phyloP scores from a whole-genome alignment of 2,888 invertebrate species.

The Drosophila paranaensis region DNA sequence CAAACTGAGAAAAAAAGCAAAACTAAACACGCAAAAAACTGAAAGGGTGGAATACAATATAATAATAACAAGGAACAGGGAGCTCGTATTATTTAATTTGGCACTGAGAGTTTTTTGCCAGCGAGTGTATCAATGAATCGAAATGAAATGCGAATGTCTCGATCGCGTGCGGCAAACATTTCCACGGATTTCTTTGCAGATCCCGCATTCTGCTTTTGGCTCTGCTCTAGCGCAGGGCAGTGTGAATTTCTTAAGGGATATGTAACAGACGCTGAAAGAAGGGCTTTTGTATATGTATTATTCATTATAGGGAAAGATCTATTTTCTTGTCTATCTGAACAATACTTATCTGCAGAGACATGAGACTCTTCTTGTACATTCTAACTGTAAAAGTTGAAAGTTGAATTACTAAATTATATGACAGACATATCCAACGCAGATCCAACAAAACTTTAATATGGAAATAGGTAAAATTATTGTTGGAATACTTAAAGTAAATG shows the following conservation, averaged over 20 bases:
- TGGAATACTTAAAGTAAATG: too few relatives aligned
- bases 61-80: slow-evolving; percentile 71
- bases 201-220: slow-evolving; percentile 11
- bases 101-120: slow-evolving; percentile 46
- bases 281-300: too few relatives aligned
- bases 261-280: background rate
- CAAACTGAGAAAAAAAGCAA: background rate
- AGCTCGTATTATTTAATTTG: slow-evolving; percentile 77
- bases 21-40: slow-evolving; percentile 53
- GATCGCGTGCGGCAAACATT: slow-evolving; percentile 76
- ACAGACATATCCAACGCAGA: too few relatives aligned
- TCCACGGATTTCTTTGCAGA: slow-evolving; percentile 63
- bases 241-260: background rate
- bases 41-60: slow-evolving; percentile 79
- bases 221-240: background rate
- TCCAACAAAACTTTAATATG: too few relatives aligned
- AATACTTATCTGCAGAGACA: too few relatives aligned
- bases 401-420: too few relatives aligned
- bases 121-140: slow-evolving; percentile 74
- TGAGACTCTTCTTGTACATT: too few relatives aligned
- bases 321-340: too few relatives aligned
- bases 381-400: too few relatives aligned
- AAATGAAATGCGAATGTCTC: slow-evolving; percentile 72
- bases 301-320: too few relatives aligned
- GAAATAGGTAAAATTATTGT: too few relatives aligned